These are phyloP conservation scores for Willisornis vidua DNA, from an alignment of 2,113 vertebrate genomes.

Conservation along the genomic window DNA sequence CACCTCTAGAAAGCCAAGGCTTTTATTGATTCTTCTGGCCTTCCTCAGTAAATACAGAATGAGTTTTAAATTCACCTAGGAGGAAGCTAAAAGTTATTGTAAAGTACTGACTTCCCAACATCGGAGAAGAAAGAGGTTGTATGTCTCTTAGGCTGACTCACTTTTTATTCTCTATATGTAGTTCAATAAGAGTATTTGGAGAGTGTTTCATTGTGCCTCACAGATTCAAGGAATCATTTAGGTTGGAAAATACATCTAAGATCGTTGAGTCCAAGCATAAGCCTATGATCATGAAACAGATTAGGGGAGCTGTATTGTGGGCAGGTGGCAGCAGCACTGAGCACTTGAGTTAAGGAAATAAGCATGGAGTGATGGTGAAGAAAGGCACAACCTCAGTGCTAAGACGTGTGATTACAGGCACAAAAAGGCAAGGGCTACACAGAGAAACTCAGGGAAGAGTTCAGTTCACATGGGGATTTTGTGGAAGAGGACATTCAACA, in stretches of 20 bases:
- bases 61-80: constrained; percentile 23
- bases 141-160: not conserved
- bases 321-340: not conserved
- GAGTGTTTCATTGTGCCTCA: not conserved
- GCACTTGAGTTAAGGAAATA: not conserved
- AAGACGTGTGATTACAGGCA: not conserved
- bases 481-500: not conserved
- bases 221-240: not conserved
- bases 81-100: constrained; percentile 1
- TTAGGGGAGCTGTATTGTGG: not conserved
- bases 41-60: constrained; percentile 38
- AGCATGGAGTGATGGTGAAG: not conserved
- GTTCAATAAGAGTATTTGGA: not conserved
- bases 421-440: not conserved
- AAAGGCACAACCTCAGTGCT: not conserved
- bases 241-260: not conserved
- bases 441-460: not conserved
- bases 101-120: not conserved
- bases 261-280: not conserved
- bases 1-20: constrained; percentile 38
- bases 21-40: constrained; percentile 35
- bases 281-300: not conserved
- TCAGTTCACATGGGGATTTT: not conserved
- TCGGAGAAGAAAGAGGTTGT: not conserved
- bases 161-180: not conserved